Evolutionary conservation across 2,888 invertebrate species (phyloP).

Genomic region (Nezara viridula): DNA sequence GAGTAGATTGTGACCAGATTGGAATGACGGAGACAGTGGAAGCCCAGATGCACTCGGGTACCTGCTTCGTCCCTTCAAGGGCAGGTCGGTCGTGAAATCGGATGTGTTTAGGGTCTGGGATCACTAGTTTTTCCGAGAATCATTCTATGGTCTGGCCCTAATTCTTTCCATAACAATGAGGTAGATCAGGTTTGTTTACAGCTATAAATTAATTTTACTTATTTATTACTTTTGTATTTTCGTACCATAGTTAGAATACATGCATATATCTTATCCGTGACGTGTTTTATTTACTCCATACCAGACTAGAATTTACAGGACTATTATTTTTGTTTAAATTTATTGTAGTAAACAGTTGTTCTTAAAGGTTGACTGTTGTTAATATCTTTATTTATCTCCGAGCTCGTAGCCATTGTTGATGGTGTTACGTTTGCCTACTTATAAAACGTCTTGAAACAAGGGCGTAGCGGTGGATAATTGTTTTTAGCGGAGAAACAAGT

Average conservation of each 20-base stretch:
- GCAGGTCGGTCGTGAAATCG: background rate
- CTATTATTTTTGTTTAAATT: no score
- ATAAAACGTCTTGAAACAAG: background rate
- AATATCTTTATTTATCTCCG: no score
- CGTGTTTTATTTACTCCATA: no score
- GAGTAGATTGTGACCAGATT: background rate
- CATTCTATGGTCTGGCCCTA: background rate
- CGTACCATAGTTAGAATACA: no score
- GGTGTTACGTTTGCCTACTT: background rate
- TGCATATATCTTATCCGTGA: no score
- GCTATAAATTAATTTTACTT: background rate
- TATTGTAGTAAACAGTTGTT: no score
- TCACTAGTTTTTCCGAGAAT: background rate
- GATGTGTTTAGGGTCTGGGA: background rate
- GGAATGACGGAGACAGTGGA: background rate
- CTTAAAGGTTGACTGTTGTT: no score
- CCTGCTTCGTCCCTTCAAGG: conserved; percentile 23
- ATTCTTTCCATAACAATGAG: background rate
- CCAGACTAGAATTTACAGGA: no score
- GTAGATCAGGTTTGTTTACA: background rate
- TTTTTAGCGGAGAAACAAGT: background rate
- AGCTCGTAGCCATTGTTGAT: no score
- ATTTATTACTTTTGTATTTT: background rate
- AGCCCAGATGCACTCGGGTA: background rate
- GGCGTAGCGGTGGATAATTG: background rate